Evolutionary conservation across 30 jellyfish, hydroid and myxozoan species (phyloP), one percentile per base, ranked within the genome.

Genomic region (Cassiopea xamachana): DNA sequence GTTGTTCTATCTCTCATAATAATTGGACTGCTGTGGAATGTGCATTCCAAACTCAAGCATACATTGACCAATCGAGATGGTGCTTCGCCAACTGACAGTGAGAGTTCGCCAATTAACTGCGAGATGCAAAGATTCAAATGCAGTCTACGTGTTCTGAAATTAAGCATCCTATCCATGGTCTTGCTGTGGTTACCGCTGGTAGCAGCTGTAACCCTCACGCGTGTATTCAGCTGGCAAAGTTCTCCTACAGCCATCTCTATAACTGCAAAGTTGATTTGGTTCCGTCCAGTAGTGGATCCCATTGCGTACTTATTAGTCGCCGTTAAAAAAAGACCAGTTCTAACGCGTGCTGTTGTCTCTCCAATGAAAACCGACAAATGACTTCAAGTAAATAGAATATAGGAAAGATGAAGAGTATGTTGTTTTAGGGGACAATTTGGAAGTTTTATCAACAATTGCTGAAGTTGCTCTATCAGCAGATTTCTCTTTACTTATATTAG

Each of bases 281-380:
- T 78, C 3, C 74, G 87, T 19, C 87, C 87, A 8, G 50, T 78
- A 12, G 58, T 51, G 14, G 87, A 78, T 7, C 87, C 87, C 14
- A 49, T 78, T 44, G 48, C 48, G 16, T 55, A 71, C 2, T 18
- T 71, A 12, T 17, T 71, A 8, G 2, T 64, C 43, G 6, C 15
- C 15, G 2, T 13, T 4, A 17, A 9, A 2, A 7, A 5, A 64
- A 64, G 43, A 27, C 74, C 27, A 64, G 74, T 0, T 64, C 69
- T 7, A 59, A 7, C 8, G 69, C 8, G 69, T 59, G 14, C 8
- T 59, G 74, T 64, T 64, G 74, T 64, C 19, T 2, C 15, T 16
- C 74, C 74, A 64, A 27, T 14, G 15, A 14, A 14, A 59, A 7
- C 69, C 8, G 39, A 27, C 39, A 27, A 27, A 27, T 27, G 39